Percentiles rank a stretch among this genome's conserved stretches.
These are phyloP conservation scores for Amblyopsis rosae DNA, from an alignment of 2,113 vertebrate genomes.

Conservation along the genomic window DNA sequence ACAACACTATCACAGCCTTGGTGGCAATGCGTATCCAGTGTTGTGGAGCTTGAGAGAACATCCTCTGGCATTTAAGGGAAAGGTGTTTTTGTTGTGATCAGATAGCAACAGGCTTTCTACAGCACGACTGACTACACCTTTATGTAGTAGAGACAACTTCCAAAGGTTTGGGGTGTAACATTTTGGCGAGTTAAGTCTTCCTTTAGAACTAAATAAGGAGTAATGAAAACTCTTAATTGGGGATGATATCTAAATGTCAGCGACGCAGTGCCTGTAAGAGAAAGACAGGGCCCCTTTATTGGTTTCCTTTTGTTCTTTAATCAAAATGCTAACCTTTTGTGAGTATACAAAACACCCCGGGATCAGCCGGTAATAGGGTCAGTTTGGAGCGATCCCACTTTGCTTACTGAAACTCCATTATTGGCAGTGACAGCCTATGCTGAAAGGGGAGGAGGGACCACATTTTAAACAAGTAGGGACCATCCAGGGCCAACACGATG, in stretches of 20 bases:
- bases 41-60: too few species aligned
- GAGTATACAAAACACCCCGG: not conserved
- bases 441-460: not conserved
- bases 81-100: too few species aligned
- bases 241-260: constrained; percentile 26
- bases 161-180: constrained; percentile 1
- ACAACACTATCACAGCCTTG: too few species aligned
- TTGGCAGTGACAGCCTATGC: constrained; percentile 22
- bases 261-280: not conserved
- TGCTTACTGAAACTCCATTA: constrained; percentile 12
- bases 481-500: not conserved
- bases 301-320: not conserved
- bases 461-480: not conserved
- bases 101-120: too few species aligned
- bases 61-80: too few species aligned
- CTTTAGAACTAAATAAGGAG: constrained; percentile 9
- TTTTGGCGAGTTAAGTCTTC: not conserved
- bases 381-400: not conserved
- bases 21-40: too few species aligned
- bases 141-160: too few species aligned
- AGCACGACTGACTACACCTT: too few species aligned
- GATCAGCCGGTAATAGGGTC: too few species aligned
- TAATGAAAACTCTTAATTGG: not conserved
- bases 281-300: not conserved
- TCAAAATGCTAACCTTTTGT: not conserved